Conservation (phyloP, 2,113 vertebrate species). For the Ia io region DNA sequence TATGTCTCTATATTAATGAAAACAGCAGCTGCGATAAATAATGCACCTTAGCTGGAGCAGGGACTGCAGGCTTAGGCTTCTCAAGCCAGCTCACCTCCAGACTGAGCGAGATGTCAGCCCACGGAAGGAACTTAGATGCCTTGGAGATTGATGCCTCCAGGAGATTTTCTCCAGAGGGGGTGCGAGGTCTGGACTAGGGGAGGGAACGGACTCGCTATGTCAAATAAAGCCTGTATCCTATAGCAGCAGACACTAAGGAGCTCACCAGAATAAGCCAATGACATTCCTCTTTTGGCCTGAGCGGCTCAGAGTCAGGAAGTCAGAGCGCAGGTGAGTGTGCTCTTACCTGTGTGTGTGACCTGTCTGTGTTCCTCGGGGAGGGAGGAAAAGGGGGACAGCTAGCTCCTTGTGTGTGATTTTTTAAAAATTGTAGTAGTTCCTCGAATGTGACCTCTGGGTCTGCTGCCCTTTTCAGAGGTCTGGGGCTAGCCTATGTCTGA, state of each 20-base stretch:
- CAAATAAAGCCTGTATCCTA: constrained; percentile 41
- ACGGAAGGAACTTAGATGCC: constrained; percentile 54
- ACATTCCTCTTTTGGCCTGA: constrained; percentile 44
- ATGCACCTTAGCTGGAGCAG: constrained; percentile 49
- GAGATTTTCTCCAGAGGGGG: constrained; percentile 52
- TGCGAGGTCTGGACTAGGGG: constrained; percentile 30
- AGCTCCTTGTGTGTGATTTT: background rate
- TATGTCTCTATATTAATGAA: constrained; percentile 36
- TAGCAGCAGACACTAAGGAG: constrained; percentile 38
- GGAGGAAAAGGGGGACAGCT: background rate
- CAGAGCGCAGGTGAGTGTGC: constrained; percentile 72
- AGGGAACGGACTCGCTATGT: constrained; percentile 47
- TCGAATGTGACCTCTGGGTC: background rate
- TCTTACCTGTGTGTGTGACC: constrained; percentile 46
- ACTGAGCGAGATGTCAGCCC: constrained; percentile 50
- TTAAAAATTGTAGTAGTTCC: background rate
- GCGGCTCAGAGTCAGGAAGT: constrained; percentile 66
- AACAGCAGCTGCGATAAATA: constrained; percentile 43
- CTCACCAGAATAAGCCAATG: constrained; percentile 70
- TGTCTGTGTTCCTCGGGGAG: constrained; percentile 27
- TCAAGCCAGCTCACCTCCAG: background rate
- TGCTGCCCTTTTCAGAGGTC: background rate
- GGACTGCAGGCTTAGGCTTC: constrained; percentile 22
- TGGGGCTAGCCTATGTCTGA: background rate
- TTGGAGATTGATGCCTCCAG: constrained; percentile 56